Conservation (phyloP, 2,113 vertebrate genomes). For the Colinus virginianus region DNA sequence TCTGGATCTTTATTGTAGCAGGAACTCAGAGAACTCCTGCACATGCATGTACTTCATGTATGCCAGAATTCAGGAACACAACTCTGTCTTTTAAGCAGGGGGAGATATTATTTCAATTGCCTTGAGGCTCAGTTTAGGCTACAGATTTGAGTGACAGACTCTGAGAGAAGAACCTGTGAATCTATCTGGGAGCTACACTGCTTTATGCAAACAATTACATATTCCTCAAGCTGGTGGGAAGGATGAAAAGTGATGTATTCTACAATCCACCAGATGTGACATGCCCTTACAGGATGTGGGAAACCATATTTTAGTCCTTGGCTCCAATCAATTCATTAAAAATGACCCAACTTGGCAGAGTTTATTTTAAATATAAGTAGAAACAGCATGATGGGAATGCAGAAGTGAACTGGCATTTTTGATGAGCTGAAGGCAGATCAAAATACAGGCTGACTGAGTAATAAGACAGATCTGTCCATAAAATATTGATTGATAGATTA, state of each 20-base stretch:
- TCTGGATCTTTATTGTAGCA: background rate
- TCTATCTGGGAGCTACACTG: background rate
- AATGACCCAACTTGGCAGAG: background rate
- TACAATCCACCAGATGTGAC: background rate
- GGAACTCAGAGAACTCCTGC: background rate
- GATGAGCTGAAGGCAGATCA: background rate
- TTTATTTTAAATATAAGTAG: background rate
- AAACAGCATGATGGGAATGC: background rate
- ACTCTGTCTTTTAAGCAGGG: background rate
- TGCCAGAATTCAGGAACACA: background rate
- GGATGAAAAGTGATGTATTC: background rate
- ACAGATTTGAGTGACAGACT: background rate
- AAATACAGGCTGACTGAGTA: background rate
- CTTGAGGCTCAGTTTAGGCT: background rate
- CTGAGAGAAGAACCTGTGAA: background rate
- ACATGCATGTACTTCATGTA: fast-evolving
- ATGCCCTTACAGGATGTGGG: background rate
- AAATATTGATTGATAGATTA: constrained; percentile 5
- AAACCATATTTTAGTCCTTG: background rate
- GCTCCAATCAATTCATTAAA: background rate
- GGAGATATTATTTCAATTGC: background rate
- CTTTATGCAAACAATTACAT: background rate
- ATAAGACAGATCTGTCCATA: background rate
- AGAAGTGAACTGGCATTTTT: background rate
- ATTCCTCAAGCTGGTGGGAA: background rate